Evolutionary conservation across 92 coral and sea anemone species (phyloP).

Genomic region (Palythoa caribaeorum): DNA sequence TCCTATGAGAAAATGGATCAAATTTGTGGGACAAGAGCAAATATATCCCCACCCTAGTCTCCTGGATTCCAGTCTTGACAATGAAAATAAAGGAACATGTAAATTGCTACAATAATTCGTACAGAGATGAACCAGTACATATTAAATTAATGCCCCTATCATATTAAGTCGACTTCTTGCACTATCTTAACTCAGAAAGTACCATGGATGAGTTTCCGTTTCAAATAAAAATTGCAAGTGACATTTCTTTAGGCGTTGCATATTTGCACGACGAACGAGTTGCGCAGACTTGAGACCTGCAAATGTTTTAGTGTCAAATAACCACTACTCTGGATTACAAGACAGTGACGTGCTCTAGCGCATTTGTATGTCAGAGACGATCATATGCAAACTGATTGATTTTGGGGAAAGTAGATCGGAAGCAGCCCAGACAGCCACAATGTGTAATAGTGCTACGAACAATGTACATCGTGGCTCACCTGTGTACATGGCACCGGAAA

Average conservation of each 20-base stretch:
- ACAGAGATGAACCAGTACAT: constrained; percentile 2
- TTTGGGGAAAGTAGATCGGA: background rate
- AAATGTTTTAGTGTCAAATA: background rate
- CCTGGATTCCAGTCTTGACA: background rate
- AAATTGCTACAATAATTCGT: constrained; percentile 18
- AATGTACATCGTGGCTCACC: background rate
- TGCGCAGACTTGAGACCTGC: background rate
- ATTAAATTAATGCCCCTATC: background rate
- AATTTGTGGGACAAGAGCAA: constrained; percentile 16
- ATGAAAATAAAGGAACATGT: background rate
- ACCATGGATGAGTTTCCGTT: constrained; percentile 8
- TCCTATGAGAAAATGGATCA: constrained; percentile 8
- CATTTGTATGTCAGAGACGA: background rate
- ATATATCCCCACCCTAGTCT: background rate
- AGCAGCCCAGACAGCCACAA: background rate
- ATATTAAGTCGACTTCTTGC: constrained; percentile 37
- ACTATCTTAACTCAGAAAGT: background rate
- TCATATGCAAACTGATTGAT: background rate
- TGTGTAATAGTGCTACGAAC: background rate
- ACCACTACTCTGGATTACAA: background rate
- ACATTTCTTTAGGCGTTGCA: constrained; percentile 8
- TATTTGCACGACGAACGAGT: background rate
- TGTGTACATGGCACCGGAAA: background rate
- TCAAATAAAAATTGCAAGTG: constrained; percentile 8
- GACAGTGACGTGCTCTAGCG: background rate